phyloP scores from a whole-genome alignment of 2,797 vertebrate genomes.

The Pipistrellus kuhlii region DNA sequence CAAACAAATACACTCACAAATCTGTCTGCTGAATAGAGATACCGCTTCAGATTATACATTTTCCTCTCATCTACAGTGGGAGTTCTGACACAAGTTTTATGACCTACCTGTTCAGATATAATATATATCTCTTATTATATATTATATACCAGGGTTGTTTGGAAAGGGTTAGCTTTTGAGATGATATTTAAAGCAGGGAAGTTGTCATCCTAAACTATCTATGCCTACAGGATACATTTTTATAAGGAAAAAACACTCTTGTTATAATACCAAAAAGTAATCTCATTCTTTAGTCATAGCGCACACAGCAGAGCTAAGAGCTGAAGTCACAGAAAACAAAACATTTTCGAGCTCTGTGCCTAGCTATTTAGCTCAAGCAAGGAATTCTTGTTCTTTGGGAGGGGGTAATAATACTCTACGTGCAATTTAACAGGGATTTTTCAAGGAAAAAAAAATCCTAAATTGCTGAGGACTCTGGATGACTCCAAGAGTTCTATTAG shows the following conservation, averaged over 20 bases:
- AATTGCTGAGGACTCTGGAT: not conserved
- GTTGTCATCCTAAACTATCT: not conserved
- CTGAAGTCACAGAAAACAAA: not conserved
- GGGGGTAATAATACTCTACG: not conserved
- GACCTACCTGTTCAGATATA: not conserved
- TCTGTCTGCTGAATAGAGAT: not conserved
- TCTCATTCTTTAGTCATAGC: not conserved
- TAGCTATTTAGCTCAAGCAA: not conserved
- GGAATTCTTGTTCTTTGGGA: not conserved
- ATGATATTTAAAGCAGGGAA: not conserved
- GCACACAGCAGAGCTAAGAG: not conserved
- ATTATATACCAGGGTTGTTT: not conserved
- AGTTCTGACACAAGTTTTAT: not conserved
- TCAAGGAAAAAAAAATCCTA: not conserved
- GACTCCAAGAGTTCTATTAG: not conserved
- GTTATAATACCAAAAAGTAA: not conserved
- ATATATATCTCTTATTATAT: not conserved
- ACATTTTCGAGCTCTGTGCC: not conserved
- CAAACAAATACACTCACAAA: not conserved
- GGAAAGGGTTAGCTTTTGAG: not conserved
- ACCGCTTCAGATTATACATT: not conserved
- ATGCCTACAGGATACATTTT: not conserved
- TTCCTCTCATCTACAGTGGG: not conserved
- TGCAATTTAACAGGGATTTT: conserved; percentile 17
- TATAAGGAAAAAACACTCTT: not conserved